Conservation (phyloP, 2,888 invertebrate genomes). For the Ophion slaviceki region DNA sequence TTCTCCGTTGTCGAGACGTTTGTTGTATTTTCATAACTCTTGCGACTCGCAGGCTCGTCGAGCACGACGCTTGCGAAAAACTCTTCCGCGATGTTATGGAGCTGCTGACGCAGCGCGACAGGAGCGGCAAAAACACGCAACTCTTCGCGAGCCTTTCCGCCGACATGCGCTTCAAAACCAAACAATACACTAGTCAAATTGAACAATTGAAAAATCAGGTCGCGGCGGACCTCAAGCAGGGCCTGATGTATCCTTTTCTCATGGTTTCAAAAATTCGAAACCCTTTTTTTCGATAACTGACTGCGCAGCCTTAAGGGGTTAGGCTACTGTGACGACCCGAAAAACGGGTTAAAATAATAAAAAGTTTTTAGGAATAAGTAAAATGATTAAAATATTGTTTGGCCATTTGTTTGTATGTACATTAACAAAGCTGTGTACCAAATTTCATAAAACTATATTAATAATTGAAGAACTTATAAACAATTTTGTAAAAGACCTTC, state of each 20-base stretch:
- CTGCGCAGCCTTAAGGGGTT: no score
- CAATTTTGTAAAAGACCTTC: no score
- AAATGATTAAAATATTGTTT: no score
- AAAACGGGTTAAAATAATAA: no score
- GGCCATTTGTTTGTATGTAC: no score
- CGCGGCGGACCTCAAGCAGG: conserved; percentile 83
- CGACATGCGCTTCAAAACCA: conserved; percentile 86
- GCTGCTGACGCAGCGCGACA: conserved; percentile 85
- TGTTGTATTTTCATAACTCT: background rate
- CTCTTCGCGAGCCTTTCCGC: conserved; percentile 86
- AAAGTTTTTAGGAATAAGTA: no score
- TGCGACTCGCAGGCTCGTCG: conserved; percentile 85
- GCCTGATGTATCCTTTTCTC: conserved; percentile 83
- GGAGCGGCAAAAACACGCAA: conserved; percentile 84
- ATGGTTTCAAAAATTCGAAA: background rate
- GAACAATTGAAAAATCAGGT: conserved; percentile 86
- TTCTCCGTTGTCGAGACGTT: conserved; percentile 1
- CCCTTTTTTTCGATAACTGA: background rate
- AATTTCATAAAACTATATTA: no score
- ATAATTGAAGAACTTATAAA: no score
- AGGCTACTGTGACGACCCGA: no score
- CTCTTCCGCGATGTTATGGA: conserved; percentile 87
- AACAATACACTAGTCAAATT: conserved; percentile 87
- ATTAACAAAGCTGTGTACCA: no score
- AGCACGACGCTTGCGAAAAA: conserved; percentile 88